Conservation (phyloP, 2,113 vertebrate species). For the Chroicocephalus ridibundus region DNA sequence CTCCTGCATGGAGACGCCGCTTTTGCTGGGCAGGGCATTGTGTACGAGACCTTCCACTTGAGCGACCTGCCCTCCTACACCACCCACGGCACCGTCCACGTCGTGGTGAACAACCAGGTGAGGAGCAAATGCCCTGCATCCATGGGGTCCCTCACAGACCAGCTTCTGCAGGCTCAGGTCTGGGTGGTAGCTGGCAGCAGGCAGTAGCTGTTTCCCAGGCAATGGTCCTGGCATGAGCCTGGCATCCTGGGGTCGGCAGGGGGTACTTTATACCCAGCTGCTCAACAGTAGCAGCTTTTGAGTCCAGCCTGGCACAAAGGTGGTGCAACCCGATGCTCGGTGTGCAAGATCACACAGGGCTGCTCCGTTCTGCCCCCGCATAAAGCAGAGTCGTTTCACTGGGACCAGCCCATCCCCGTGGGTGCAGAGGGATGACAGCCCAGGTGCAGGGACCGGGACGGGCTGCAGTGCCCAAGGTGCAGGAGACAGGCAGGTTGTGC, state of each 20-base stretch:
- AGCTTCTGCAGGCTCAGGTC: not conserved
- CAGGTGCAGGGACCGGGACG: rapidly evolving
- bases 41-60: conserved; percentile 95
- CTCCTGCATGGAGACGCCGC: conserved; percentile 93
- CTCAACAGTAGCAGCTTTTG: not conserved
- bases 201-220: not conserved
- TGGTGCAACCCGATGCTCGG: not conserved
- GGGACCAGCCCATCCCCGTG: not conserved
- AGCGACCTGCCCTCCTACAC: conserved; percentile 94
- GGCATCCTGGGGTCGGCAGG: not conserved
- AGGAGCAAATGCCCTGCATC: not conserved
- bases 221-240: not conserved
- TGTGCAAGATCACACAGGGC: rapidly evolving
- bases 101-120: conserved; percentile 98
- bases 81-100: conserved; percentile 91
- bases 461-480: not conserved
- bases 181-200: not conserved
- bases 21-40: conserved; percentile 92
- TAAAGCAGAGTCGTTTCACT: not conserved
- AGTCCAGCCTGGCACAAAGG: not conserved
- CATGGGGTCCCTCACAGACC: not conserved
- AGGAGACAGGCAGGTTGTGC: not conserved
- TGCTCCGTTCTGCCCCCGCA: rapidly evolving
- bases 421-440: not conserved
- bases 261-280: not conserved